Percentiles rank a stretch among this genome's conserved stretches.
Conservation (phyloP, 2,797 vertebrate species). For the Falco biarmicus region DNA sequence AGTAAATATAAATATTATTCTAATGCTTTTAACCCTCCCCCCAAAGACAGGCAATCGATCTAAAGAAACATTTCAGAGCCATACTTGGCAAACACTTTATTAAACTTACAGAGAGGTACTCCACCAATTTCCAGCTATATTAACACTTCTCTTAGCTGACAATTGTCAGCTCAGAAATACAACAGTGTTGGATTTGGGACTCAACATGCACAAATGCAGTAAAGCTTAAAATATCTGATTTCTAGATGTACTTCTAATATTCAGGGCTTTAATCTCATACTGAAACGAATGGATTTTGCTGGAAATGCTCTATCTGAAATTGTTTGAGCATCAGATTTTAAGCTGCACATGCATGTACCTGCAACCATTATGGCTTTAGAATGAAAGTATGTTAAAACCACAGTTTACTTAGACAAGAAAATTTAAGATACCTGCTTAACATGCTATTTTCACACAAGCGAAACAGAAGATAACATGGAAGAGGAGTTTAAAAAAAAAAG, state of each 20-base stretch:
- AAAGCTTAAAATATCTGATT: background rate
- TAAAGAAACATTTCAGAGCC: background rate
- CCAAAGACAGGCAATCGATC: accelerated
- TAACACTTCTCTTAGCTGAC: background rate
- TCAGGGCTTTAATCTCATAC: background rate
- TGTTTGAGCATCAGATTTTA: background rate
- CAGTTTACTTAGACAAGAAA: background rate
- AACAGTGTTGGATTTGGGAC: background rate
- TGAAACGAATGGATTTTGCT: too few species aligned
- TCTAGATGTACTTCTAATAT: background rate
- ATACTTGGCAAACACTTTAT: background rate
- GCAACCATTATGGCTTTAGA: background rate
- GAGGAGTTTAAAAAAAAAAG: background rate
- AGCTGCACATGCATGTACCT: accelerated
- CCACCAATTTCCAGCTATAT: background rate
- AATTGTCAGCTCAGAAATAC: background rate
- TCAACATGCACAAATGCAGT: accelerated
- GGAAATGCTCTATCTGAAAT: background rate
- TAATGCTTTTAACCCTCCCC: background rate
- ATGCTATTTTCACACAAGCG: background rate
- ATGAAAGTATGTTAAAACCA: background rate
- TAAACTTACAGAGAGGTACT: background rate
- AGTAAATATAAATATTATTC: background rate
- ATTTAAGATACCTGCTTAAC: background rate
- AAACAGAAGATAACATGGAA: accelerated